Evolutionary conservation across 2,888 invertebrate species (phyloP).

Genomic region (Lochmaea capreae): DNA sequence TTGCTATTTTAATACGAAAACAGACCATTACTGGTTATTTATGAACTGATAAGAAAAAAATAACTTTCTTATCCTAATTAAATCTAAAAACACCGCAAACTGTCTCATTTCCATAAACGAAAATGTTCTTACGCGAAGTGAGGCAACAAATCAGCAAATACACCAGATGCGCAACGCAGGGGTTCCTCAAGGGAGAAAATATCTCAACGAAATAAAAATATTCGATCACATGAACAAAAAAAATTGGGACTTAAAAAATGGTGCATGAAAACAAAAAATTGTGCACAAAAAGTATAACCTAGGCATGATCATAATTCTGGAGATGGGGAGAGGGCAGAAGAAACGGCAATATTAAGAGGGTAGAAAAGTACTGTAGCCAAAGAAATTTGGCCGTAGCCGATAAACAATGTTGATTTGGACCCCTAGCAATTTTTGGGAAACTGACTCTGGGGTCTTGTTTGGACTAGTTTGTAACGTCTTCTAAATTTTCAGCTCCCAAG

Average conservation of each 20-base stretch:
- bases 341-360: too few relatives aligned
- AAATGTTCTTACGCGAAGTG: slow-evolving; percentile 31
- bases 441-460: too few relatives aligned
- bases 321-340: too few relatives aligned
- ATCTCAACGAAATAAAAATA: neutral
- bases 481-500: too few relatives aligned
- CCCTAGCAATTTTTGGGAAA: too few relatives aligned
- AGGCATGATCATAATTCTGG: too few relatives aligned
- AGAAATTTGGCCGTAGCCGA: too few relatives aligned
- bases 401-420: too few relatives aligned
- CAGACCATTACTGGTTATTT: slow-evolving; percentile 59
- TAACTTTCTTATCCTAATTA: slow-evolving; percentile 65
- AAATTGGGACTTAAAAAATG: neutral
- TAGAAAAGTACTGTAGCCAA: too few relatives aligned
- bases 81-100: slow-evolving; percentile 59
- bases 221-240: neutral
- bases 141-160: slow-evolving; percentile 26
- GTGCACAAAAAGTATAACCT: too few relatives aligned
- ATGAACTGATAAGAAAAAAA: slow-evolving; percentile 62
- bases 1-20: slow-evolving; percentile 46
- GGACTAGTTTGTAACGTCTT: too few relatives aligned
- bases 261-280: neutral
- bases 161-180: neutral
- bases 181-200: neutral
- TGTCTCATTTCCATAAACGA: slow-evolving; percentile 47